A percentile compares a stretch with the other conserved stretches of the same genome.
phyloP scores from a whole-genome alignment of 2,888 invertebrate genomes.

The Orchestes rusci region DNA sequence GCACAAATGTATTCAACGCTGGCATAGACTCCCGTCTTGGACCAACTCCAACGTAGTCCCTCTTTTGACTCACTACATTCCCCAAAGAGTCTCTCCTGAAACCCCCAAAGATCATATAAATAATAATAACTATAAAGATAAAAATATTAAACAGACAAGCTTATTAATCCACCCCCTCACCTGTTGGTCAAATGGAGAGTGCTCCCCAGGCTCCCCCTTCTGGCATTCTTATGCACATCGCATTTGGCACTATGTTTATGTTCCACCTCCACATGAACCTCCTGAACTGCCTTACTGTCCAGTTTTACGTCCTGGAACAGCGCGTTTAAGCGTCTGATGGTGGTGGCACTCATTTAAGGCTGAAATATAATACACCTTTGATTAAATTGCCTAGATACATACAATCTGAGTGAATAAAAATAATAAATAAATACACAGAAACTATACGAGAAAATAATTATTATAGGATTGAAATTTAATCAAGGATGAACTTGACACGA shows the following conservation, averaged over 20 bases:
- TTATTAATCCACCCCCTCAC: too few species aligned
- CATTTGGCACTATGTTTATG: slow-evolving; percentile 58
- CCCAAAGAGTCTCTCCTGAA: slow-evolving; percentile 51
- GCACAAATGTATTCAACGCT: slow-evolving; percentile 35
- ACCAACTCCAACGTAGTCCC: slow-evolving; percentile 41
- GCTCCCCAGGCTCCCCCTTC: slow-evolving; percentile 53
- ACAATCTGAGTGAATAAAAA: too few species aligned
- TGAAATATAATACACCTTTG: too few species aligned
- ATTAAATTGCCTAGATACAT: too few species aligned
- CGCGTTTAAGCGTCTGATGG: slow-evolving; percentile 65
- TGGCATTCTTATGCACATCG: slow-evolving; percentile 54
- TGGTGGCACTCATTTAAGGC: slow-evolving; percentile 59
- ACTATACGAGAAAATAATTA: too few species aligned
- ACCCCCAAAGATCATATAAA: neutral
- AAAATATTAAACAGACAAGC: too few species aligned
- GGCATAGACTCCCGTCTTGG: slow-evolving; percentile 46
- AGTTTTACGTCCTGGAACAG: slow-evolving; percentile 62
- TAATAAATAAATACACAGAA: too few species aligned
- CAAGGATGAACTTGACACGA: too few species aligned
- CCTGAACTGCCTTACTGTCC: slow-evolving; percentile 40
- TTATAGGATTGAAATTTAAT: too few species aligned
- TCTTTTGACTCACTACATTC: slow-evolving; percentile 34
- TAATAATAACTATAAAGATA: neutral
- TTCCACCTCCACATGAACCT: slow-evolving; percentile 45
- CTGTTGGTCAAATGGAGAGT: slow-evolving; percentile 43